phyloP scores from a whole-genome alignment of 2,797 vertebrate species.

The Synaphobranchus kaupii region DNA sequence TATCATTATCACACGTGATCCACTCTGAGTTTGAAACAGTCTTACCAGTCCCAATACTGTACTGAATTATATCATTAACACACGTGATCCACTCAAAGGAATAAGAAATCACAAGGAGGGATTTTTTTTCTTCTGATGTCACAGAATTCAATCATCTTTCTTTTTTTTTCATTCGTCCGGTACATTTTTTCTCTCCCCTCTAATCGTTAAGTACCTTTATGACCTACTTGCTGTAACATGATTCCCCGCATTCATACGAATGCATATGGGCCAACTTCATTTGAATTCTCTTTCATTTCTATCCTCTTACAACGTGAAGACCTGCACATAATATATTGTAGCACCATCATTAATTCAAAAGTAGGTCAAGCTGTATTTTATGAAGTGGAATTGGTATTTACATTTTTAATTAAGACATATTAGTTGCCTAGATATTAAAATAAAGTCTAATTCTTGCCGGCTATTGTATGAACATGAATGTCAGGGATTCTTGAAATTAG shows the following conservation, averaged over 20 bases:
- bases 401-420: conserved; percentile 77
- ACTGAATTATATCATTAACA: not conserved
- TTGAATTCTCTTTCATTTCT: conserved; percentile 80
- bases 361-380: conserved; percentile 79
- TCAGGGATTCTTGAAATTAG: conserved; percentile 33
- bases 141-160: conserved; percentile 63
- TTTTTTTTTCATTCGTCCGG: conserved; percentile 60
- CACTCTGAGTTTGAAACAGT: too few relatives aligned
- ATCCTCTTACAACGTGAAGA: conserved; percentile 52
- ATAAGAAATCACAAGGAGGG: conserved; percentile 32
- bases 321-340: conserved; percentile 67
- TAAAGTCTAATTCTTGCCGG: conserved; percentile 51
- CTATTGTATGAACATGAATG: conserved; percentile 23
- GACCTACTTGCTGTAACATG: conserved; percentile 80
- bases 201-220: conserved; percentile 80
- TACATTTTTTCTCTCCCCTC: conserved; percentile 67
- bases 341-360: conserved; percentile 80
- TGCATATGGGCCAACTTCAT: conserved; percentile 83
- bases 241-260: conserved; percentile 73
- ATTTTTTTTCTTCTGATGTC: conserved; percentile 50
- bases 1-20: too few relatives aligned
- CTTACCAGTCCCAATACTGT: not conserved
- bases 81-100: not conserved
- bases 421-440: conserved; percentile 56
- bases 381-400: conserved; percentile 73